Percentiles rank a stretch among this genome's conserved stretches.
phyloP scores from a whole-genome alignment of 2,797 vertebrate species.

The Myripristis murdjan region DNA sequence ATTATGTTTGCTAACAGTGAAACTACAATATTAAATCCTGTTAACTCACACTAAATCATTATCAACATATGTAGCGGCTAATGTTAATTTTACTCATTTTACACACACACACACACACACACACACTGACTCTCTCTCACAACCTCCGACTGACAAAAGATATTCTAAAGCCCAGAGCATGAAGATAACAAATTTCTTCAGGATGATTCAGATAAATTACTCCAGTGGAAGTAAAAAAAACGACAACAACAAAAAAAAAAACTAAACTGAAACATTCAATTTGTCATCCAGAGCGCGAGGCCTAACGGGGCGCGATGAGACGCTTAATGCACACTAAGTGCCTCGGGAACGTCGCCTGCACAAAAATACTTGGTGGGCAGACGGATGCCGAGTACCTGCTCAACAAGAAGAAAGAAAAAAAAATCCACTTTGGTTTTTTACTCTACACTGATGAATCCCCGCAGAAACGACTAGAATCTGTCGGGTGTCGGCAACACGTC shows the following conservation, averaged over 20 bases:
- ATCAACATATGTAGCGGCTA: too few species aligned
- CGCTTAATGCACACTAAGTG: slow-evolving; percentile 50
- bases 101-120: not conserved
- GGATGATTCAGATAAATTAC: slow-evolving; percentile 40
- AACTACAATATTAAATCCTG: too few species aligned
- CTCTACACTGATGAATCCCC: not conserved
- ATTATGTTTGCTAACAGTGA: too few species aligned
- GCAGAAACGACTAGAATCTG: not conserved
- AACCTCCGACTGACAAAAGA: not conserved
- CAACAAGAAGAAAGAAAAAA: not conserved
- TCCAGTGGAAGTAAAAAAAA: slow-evolving; percentile 1
- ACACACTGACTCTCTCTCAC: not conserved
- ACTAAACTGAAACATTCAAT: not conserved
- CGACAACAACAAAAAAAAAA: too few species aligned
- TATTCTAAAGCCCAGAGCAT: not conserved
- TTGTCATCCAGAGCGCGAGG: not conserved
- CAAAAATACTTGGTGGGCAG: slow-evolving; percentile 25
- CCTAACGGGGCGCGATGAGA: slow-evolving; percentile 21
- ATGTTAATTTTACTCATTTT: too few species aligned
- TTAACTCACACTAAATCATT: too few species aligned
- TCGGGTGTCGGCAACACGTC: slow-evolving; percentile 22
- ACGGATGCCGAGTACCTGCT: not conserved
- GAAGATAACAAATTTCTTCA: slow-evolving; percentile 36
- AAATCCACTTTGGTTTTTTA: slow-evolving; percentile 9
- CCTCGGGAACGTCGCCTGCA: slow-evolving; percentile 23